These are phyloP conservation scores for Heterodera filipjevi DNA, from an alignment of 2,888 invertebrate species.

Conservation along the genomic window DNA sequence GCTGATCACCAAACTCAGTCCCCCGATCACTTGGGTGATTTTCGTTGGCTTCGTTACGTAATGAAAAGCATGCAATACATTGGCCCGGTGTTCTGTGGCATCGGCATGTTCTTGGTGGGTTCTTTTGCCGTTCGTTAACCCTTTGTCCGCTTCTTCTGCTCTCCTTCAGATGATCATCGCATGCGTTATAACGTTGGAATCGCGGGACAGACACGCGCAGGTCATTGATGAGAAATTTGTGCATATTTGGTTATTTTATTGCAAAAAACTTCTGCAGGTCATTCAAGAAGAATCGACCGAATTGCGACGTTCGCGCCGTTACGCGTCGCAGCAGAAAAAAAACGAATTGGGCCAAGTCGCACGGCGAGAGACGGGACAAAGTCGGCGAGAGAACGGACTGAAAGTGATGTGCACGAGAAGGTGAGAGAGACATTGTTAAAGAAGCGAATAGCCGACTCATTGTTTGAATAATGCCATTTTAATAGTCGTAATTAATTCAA, in stretches of 20 bases:
- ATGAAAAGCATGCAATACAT: slow-evolving; percentile 73
- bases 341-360: not conserved
- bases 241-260: not conserved
- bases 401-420: slow-evolving; percentile 4
- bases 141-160: slow-evolving; percentile 69
- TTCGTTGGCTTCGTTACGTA: slow-evolving; percentile 38
- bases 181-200: slow-evolving; percentile 97
- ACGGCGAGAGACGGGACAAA: not conserved
- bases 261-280: slow-evolving; percentile 31
- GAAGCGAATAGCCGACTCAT: not conserved
- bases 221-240: not conserved
- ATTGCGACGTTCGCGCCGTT: slow-evolving; percentile 23
- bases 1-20: not conserved
- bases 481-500: too few species aligned
- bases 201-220: slow-evolving; percentile 82
- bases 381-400: slow-evolving; percentile 1
- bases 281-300: slow-evolving; percentile 44
- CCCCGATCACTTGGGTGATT: not conserved
- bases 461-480: not conserved
- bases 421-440: not conserved
- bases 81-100: slow-evolving; percentile 96
- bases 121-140: not conserved
- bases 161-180: slow-evolving; percentile 86
- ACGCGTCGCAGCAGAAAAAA: slow-evolving; percentile 6
- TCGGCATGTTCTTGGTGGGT: slow-evolving; percentile 71